phyloP scores from a whole-genome alignment of 2,113 vertebrate genomes.

The Archocentrus centrarchus region DNA sequence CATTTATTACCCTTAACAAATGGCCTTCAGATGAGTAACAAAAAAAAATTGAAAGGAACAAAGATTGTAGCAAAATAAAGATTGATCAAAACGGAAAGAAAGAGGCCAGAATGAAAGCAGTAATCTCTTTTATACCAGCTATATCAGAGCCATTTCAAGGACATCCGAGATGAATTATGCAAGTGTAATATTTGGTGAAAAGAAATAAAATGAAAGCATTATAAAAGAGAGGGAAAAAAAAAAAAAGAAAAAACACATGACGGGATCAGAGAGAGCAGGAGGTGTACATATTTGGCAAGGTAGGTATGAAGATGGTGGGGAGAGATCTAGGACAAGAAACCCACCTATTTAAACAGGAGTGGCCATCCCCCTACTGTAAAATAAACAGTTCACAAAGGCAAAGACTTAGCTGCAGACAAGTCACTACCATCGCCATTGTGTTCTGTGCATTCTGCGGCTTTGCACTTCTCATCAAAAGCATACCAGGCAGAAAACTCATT shows the following conservation, averaged over 20 bases:
- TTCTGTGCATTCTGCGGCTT: constrained; percentile 58
- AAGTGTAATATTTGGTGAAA: constrained; percentile 1
- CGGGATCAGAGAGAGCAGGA: background rate
- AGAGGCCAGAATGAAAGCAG: constrained; percentile 22
- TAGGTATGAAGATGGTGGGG: constrained; percentile 38
- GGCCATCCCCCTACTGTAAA: constrained; percentile 45
- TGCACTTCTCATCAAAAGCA: constrained; percentile 67
- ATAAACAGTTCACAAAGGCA: constrained; percentile 64
- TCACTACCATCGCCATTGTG: constrained; percentile 36
- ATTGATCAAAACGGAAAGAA: constrained; percentile 14
- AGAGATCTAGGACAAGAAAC: constrained; percentile 51
- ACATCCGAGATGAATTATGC: background rate
- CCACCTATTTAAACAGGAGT: constrained; percentile 69
- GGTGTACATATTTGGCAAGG: constrained; percentile 20
- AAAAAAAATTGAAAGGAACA: constrained; percentile 18
- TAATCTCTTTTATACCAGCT: background rate
- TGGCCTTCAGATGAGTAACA: constrained; percentile 41
- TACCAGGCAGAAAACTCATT: constrained; percentile 63
- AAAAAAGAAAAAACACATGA: background rate
- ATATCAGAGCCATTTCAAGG: constrained; percentile 9
- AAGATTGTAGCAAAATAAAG: constrained; percentile 10
- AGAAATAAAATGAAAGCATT: background rate
- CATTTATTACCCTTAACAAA: constrained; percentile 35
- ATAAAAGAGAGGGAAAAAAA: background rate
- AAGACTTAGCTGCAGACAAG: constrained; percentile 47